Conservation (phyloP, 2,113 vertebrate genomes). For the Platichthys flesus region DNA sequence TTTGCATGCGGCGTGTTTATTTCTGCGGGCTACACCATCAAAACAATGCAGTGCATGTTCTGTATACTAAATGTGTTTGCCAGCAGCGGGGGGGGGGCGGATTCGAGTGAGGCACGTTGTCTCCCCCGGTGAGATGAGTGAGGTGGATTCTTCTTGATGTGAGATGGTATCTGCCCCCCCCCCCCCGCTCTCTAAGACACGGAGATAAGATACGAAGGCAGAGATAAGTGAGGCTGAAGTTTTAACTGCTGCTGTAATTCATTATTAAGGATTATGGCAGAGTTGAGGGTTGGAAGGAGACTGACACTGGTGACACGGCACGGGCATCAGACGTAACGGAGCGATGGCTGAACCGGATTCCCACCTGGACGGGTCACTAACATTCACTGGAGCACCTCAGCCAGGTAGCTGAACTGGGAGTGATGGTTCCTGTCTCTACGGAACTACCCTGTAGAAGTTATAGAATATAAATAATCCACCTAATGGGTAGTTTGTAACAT, state of each 20-base stretch:
- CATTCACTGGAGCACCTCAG: background rate
- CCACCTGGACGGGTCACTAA: background rate
- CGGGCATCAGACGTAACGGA: too few species aligned
- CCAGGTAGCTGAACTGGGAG: too few species aligned
- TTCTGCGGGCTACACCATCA: conserved; percentile 20
- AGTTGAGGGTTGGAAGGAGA: conserved; percentile 18
- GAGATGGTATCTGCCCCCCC: conserved; percentile 58
- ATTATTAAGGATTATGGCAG: conserved; percentile 10
- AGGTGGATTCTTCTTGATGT: conserved; percentile 59
- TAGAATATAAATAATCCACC: too few species aligned
- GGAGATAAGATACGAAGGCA: conserved; percentile 45
- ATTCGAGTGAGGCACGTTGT: conserved; percentile 47
- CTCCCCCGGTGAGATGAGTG: conserved; percentile 56
- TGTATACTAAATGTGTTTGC: conserved; percentile 19
- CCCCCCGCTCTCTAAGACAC: conserved; percentile 37
- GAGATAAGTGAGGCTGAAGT: conserved; percentile 32
- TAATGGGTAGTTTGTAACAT: too few species aligned
- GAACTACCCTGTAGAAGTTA: too few species aligned
- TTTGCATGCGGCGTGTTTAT: background rate
- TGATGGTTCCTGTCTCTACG: too few species aligned
- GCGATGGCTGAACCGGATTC: background rate
- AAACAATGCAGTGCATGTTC: conserved; percentile 30
- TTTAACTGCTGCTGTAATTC: conserved; percentile 23
- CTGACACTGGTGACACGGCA: background rate
- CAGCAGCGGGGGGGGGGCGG: conserved; percentile 23